Conservation (phyloP, 2,113 vertebrate species). For the Semicossyphus pulcher region DNA sequence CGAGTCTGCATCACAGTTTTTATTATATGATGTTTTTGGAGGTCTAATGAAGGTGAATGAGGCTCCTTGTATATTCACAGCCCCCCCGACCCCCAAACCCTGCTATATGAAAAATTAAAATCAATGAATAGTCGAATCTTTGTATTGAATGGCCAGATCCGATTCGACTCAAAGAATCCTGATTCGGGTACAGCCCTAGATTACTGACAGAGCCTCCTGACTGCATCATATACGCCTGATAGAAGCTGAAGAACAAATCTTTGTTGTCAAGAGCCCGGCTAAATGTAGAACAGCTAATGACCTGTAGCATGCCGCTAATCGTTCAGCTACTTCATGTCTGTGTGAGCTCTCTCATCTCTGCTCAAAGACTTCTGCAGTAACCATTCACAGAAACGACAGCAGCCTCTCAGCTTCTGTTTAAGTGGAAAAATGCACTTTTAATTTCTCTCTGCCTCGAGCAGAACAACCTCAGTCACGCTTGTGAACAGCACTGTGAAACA, state of each 20-base stretch:
- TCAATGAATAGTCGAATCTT: too few species aligned
- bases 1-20: too few species aligned
- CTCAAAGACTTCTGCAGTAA: neutral
- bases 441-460: too few species aligned
- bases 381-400: too few species aligned
- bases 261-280: slow-evolving; percentile 3
- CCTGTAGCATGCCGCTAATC: slow-evolving; percentile 24
- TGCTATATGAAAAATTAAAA: too few species aligned
- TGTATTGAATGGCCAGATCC: too few species aligned
- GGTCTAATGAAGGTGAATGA: too few species aligned
- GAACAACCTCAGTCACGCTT: slow-evolving; percentile 24
- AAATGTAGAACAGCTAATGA: neutral
- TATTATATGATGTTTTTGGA: too few species aligned
- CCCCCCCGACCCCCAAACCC: too few species aligned
- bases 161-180: neutral
- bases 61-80: too few species aligned
- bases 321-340: slow-evolving; percentile 10
- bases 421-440: too few species aligned
- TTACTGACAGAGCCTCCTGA: neutral
- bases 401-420: slow-evolving; percentile 12
- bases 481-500: slow-evolving; percentile 40
- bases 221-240: neutral
- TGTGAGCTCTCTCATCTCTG: neutral
- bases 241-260: slow-evolving; percentile 15
- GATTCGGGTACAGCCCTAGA: too few species aligned